Conservation (phyloP, 2,888 invertebrate species). For the Cantharis rustica region DNA sequence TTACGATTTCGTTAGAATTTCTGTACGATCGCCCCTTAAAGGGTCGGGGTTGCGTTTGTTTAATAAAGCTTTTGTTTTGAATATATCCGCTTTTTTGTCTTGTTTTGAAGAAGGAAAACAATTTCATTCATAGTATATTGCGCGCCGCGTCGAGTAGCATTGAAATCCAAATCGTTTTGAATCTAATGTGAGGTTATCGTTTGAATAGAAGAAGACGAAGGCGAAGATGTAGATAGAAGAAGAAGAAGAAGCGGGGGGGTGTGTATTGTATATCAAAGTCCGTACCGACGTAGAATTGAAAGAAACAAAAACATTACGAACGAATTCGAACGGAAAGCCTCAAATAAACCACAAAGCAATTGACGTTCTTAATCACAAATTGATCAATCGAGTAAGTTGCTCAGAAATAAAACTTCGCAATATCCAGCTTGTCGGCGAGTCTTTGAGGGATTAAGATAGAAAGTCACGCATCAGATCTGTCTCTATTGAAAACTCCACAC, state of each 20-base stretch:
- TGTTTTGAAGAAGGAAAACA: neutral
- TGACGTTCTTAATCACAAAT: conserved; percentile 47
- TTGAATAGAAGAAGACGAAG: neutral
- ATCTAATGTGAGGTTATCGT: conserved; percentile 23
- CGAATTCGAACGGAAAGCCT: conserved; percentile 34
- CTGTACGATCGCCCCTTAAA: neutral
- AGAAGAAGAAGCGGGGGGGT: conserved; percentile 15
- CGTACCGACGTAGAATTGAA: conserved; percentile 24
- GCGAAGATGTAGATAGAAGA: conserved; percentile 18
- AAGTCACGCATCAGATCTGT: conserved; percentile 47
- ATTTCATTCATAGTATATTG: neutral
- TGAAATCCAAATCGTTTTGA: neutral
- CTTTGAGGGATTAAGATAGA: conserved; percentile 48
- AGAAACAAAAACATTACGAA: conserved; percentile 26
- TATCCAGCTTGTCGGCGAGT: conserved; percentile 39
- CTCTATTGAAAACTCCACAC: conserved; percentile 31
- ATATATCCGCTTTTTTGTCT: neutral
- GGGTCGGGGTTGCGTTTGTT: neutral
- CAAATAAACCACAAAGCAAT: conserved; percentile 45
- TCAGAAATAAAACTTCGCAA: conserved; percentile 46
- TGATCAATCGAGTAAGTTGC: conserved; percentile 46
- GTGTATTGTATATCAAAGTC: conserved; percentile 30
- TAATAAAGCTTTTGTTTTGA: neutral
- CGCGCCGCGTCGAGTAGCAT: too few species aligned
- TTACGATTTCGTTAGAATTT: neutral